Percentiles rank a stretch among this genome's conserved stretches.
Conservation (phyloP, 2,113 vertebrate species). For the Lepus europaeus region DNA sequence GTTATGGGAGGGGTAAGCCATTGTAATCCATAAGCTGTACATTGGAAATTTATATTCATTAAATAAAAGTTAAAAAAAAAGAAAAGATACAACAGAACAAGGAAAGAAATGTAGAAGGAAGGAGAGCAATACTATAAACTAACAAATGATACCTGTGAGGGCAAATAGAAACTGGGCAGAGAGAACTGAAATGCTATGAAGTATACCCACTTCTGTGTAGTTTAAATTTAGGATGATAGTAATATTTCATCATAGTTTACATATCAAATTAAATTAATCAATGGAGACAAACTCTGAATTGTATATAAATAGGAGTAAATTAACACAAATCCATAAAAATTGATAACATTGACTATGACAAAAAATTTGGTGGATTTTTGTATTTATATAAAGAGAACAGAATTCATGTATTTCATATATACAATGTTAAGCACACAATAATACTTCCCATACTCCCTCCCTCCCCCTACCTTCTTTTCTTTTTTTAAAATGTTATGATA, state of each 20-base stretch:
- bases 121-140: background rate
- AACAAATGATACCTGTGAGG: background rate
- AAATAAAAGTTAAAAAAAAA: no score
- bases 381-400: background rate
- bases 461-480: no score
- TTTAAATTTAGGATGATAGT: background rate
- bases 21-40: no score
- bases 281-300: background rate
- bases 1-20: no score
- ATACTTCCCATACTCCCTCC: no score
- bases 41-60: no score
- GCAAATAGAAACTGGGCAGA: background rate
- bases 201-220: background rate
- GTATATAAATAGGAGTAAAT: background rate
- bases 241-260: constrained; percentile 18
- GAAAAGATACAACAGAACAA: no score
- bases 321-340: constrained; percentile 28
- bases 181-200: background rate
- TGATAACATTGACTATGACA: background rate
- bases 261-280: constrained; percentile 12
- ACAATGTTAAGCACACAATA: no score
- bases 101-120: no score
- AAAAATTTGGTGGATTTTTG: background rate
- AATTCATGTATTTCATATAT: no score
- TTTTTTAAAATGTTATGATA: no score